Evolutionary conservation across 2,888 invertebrate genomes (phyloP).

Genomic region (Leptarthrus brevirostris): DNA sequence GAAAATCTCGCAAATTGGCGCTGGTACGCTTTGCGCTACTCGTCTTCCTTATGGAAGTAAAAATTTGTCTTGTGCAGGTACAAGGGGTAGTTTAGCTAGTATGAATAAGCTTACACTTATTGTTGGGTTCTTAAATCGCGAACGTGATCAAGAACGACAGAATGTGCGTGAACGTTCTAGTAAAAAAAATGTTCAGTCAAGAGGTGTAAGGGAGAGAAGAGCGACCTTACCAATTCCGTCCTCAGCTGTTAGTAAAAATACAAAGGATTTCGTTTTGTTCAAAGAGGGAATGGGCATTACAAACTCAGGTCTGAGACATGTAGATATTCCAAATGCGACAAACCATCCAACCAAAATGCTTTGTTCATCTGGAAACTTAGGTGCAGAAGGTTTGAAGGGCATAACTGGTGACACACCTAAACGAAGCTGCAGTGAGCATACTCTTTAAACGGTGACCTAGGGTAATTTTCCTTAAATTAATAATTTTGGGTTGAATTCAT

Average conservation of each 20-base stretch:
- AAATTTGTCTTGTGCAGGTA: slow-evolving; percentile 70
- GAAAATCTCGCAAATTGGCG: too few relatives aligned
- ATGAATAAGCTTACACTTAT: slow-evolving; percentile 89
- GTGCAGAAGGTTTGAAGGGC: slow-evolving; percentile 9
- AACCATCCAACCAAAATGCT: slow-evolving; percentile 34
- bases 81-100: slow-evolving; percentile 84
- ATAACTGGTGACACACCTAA: slow-evolving; percentile 10
- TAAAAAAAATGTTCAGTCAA: slow-evolving; percentile 34
- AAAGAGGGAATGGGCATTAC: slow-evolving; percentile 50
- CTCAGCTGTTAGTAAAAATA: slow-evolving; percentile 46
- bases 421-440: slow-evolving; percentile 6
- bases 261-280: slow-evolving; percentile 44
- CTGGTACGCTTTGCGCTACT: too few relatives aligned
- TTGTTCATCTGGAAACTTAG: slow-evolving; percentile 48
- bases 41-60: slow-evolving; percentile 58
- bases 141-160: slow-evolving; percentile 62
- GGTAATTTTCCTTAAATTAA: too few relatives aligned
- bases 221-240: slow-evolving; percentile 60
- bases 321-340: slow-evolving; percentile 54
- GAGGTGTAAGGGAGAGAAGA: slow-evolving; percentile 61
- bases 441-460: too few relatives aligned
- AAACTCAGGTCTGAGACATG: slow-evolving; percentile 49
- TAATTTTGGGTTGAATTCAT: too few relatives aligned
- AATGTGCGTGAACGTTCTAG: slow-evolving; percentile 48
- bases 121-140: slow-evolving; percentile 80